These are phyloP conservation scores for Augochlorella aurata DNA, from an alignment of 2,888 invertebrate genomes.

Conservation along the genomic window DNA sequence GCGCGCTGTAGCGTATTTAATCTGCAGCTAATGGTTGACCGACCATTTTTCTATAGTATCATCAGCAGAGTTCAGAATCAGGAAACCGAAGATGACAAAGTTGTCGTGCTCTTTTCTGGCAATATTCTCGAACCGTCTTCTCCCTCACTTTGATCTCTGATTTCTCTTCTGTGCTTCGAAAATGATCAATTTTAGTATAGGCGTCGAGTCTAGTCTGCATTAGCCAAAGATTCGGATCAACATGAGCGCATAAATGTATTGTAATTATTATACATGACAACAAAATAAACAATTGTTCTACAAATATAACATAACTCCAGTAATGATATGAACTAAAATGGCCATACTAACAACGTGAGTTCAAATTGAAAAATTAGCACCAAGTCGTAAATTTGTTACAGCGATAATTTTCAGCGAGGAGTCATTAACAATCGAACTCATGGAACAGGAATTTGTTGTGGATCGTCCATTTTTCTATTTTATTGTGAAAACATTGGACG, in stretches of 20 bases:
- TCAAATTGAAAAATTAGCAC: too few relatives aligned
- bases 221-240: conserved; percentile 2
- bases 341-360: too few relatives aligned
- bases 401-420: background rate
- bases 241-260: background rate
- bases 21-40: conserved; percentile 33
- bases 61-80: conserved; percentile 24
- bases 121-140: conserved; percentile 24
- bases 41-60: conserved; percentile 55
- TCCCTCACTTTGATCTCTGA: background rate
- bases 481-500: conserved; percentile 35
- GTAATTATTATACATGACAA: background rate
- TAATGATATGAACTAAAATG: too few relatives aligned
- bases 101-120: conserved; percentile 42
- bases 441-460: conserved; percentile 21
- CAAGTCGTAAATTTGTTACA: conserved; percentile 24
- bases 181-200: background rate
- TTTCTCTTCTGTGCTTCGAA: background rate
- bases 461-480: conserved; percentile 64
- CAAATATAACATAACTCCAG: too few relatives aligned
- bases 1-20: conserved; percentile 26
- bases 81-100: conserved; percentile 6
- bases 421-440: conserved; percentile 19
- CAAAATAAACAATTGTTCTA: background rate
- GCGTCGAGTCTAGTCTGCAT: conserved; percentile 29